These are phyloP conservation scores for Prunella strophiata DNA, from an alignment of 2,797 vertebrate genomes.

Conservation along the genomic window DNA sequence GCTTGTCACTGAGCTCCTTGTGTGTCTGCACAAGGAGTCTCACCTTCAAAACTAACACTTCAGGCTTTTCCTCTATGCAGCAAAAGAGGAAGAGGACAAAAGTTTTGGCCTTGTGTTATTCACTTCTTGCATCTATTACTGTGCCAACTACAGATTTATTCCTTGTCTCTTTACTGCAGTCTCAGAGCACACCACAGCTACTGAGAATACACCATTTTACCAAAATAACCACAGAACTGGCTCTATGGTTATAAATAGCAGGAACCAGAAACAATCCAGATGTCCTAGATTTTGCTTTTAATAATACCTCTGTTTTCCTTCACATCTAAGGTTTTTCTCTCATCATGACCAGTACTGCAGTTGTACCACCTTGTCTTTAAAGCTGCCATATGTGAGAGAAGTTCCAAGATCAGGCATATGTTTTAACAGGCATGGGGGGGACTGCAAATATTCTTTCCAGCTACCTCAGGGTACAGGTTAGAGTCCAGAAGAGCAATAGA, in stretches of 20 bases:
- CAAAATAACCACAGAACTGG: not conserved
- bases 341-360: not conserved
- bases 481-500: not conserved
- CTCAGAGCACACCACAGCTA: not conserved
- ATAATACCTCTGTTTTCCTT: not conserved
- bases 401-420: not conserved
- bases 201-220: not conserved
- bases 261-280: not conserved
- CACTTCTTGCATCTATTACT: not conserved
- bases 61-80: not conserved
- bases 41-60: not conserved
- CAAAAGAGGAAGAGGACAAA: not conserved
- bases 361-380: not conserved
- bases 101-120: rapidly evolving
- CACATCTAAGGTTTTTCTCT: not conserved
- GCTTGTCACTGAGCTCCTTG: not conserved
- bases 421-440: not conserved
- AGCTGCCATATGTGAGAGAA: rapidly evolving
- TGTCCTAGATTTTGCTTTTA: not conserved
- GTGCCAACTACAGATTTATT: not conserved
- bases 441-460: not conserved
- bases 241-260: not conserved
- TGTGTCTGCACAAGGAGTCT: not conserved
- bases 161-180: not conserved
- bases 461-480: not conserved